Base-by-base conservation (phyloP, 2,797 vertebrate genomes). In the Amblyopsis hoosieri region DNA sequence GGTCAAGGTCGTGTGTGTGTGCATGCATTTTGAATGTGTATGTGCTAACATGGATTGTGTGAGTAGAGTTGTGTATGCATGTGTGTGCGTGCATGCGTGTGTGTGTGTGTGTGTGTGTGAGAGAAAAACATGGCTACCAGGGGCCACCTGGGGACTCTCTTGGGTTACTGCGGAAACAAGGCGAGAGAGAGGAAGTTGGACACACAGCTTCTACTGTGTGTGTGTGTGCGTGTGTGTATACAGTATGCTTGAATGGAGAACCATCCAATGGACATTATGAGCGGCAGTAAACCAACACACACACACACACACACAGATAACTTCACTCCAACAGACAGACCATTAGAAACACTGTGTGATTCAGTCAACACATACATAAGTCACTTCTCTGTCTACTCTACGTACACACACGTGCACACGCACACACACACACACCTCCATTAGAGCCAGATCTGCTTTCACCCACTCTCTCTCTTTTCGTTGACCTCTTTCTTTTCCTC, bases 401-500 rank as follows among this genome's bases (percentile, higher is more conserved):
- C 12, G 7, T 12, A 3, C 46, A 48, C 11, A 48, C 46, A 48
- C 17, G 11, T 14, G 9, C 53, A 54, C 53, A 55, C 54, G 14
- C 33, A 37, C 33, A 9, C 33, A 37, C 33, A 37, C 33, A 74
- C 77, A 74, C 66, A 78, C 61, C 12, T 87, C 85, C 88, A 89
- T 89, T 89, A 88, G 87, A 56, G 75, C 73, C 80, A 80, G 87
- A 89, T 90, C 83, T 88, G 84, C 81, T 89, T 87, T 90, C 88
- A 87, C 82, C 85, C 78, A 75, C 42, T 72, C 73, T 61, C 11
- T 72, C 55, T 55, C 55, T 48, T 63, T 54, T 76, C 63, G 64
- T 66, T 64, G 8, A 57, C 72, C 57, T 58, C 63, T 56, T 45
- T 68, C 58, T 75, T 11, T 60, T 71, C 66, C 17, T 29, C 68